phyloP scores from a whole-genome alignment of 2,113 vertebrate genomes.

The Proterorhinus semilunaris region DNA sequence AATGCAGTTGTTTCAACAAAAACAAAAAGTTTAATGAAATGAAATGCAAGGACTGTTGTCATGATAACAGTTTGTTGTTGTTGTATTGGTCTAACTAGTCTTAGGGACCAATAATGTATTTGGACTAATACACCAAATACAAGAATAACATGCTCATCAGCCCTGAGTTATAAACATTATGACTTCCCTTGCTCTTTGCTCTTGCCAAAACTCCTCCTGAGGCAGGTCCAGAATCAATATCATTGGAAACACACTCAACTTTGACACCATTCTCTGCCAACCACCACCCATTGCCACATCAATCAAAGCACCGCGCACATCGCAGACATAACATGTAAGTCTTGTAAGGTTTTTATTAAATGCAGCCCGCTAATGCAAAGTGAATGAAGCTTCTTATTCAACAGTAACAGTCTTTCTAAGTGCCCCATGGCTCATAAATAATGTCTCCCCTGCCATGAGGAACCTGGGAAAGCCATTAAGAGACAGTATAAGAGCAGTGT shows the following conservation, averaged over 20 bases:
- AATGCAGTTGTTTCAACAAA: no score
- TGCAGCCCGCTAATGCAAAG: constrained; percentile 41
- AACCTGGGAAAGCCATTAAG: constrained; percentile 64
- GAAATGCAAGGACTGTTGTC: no score
- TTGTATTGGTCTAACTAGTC: no score
- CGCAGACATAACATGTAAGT: constrained; percentile 1
- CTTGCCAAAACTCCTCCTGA: constrained; percentile 23
- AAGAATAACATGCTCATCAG: neutral
- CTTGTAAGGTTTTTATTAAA: constrained; percentile 63
- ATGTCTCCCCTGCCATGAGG: constrained; percentile 54
- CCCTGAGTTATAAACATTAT: neutral
- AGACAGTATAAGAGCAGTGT: constrained; percentile 44
- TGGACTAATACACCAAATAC: neutral
- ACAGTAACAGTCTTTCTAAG: constrained; percentile 50
- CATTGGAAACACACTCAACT: constrained; percentile 25
- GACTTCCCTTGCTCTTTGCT: constrained; percentile 13
- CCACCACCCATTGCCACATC: constrained; percentile 9
- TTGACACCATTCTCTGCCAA: constrained; percentile 29
- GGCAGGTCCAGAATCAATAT: neutral
- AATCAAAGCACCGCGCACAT: constrained; percentile 16
- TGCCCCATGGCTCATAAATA: constrained; percentile 59
- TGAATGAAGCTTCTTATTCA: constrained; percentile 28
- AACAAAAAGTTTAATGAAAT: no score
- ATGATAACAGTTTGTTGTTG: no score
- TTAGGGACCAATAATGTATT: no score